Percentiles rank a stretch among this genome's conserved stretches.
phyloP scores from a whole-genome alignment of 1,140 invertebrate species.

The Scylla paramamosain region DNA sequence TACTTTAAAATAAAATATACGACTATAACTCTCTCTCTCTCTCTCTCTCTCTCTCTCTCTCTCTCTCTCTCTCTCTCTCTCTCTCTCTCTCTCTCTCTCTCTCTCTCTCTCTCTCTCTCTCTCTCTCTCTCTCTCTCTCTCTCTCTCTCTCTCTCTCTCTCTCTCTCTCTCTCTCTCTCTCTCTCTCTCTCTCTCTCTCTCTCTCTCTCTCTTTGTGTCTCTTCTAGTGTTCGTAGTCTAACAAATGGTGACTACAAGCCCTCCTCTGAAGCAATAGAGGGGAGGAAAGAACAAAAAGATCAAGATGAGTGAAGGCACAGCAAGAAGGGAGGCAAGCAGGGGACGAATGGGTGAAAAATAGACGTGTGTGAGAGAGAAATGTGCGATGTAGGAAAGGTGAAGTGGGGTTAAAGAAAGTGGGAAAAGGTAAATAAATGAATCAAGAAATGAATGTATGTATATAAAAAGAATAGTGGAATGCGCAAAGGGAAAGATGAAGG shows the following conservation, averaged over 20 bases:
- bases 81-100: background rate
- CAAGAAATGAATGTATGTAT: background rate
- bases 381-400: background rate
- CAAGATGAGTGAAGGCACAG: background rate
- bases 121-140: background rate
- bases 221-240: background rate
- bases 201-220: background rate
- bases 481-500: background rate
- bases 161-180: constrained; percentile 22
- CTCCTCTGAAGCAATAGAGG: background rate
- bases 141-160: background rate
- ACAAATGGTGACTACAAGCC: background rate
- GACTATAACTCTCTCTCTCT: background rate
- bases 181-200: background rate
- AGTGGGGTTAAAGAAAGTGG: background rate
- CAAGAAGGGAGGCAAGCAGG: background rate
- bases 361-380: background rate
- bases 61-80: background rate
- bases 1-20: too few relatives aligned
- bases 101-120: background rate
- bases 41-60: background rate
- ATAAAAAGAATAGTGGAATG: background rate
- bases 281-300: background rate
- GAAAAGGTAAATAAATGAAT: background rate
- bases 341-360: background rate